These are phyloP conservation scores for Hemiprocne comata DNA, from an alignment of 2,113 vertebrate genomes.

Conservation along the genomic window DNA sequence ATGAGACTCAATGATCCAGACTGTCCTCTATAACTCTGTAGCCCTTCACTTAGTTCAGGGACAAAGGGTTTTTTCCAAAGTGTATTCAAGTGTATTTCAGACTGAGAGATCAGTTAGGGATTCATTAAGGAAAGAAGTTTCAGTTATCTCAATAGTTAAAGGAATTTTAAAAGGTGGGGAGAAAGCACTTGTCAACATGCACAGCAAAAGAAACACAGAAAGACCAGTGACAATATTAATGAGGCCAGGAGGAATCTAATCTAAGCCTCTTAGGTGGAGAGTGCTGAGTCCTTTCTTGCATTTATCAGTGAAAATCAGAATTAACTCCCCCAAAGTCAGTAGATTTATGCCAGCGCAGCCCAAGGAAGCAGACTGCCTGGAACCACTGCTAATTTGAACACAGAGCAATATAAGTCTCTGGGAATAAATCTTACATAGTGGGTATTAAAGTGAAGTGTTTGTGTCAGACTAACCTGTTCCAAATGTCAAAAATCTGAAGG, in stretches of 20 bases:
- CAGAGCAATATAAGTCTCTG: constrained; percentile 42
- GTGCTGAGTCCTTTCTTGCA: constrained; percentile 8
- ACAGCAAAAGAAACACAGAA: background rate
- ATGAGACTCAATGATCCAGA: background rate
- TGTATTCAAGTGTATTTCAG: background rate
- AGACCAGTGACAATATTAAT: constrained; percentile 9
- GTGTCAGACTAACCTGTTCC: constrained; percentile 51
- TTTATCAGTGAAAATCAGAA: constrained; percentile 60
- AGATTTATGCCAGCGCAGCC: constrained; percentile 56
- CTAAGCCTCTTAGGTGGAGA: constrained; percentile 30
- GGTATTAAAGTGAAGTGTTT: constrained; percentile 42
- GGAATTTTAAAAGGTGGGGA: background rate
- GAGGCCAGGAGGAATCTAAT: constrained; percentile 18
- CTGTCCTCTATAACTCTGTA: background rate
- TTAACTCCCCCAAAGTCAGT: constrained; percentile 29
- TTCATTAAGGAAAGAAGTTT: background rate
- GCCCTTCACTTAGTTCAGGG: background rate
- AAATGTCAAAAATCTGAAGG: constrained; percentile 17
- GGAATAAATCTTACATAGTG: constrained; percentile 53
- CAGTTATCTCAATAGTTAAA: background rate
- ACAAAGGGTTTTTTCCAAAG: background rate
- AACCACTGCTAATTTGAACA: constrained; percentile 64
- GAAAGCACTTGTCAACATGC: background rate
- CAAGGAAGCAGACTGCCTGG: constrained; percentile 69
- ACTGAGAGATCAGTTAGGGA: background rate